Conservation (phyloP, 2,113 vertebrate genomes). For the Heterotilapia buettikoferi region DNA sequence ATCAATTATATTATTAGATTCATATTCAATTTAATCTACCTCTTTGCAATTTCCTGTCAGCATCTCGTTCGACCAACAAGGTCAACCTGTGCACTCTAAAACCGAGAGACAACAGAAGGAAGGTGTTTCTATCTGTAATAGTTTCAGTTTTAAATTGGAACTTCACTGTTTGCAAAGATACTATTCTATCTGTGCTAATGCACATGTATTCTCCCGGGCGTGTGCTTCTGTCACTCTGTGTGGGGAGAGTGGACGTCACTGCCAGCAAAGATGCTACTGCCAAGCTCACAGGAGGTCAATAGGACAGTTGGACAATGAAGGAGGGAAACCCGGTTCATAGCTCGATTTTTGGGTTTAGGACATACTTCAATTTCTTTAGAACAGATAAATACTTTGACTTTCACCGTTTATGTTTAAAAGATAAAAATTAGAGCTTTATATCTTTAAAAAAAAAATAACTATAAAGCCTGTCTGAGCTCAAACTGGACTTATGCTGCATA, state of each 20-base stretch:
- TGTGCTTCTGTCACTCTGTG: not conserved
- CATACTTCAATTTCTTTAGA: fast-evolving
- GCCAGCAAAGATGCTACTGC: not conserved
- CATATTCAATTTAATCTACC: not conserved
- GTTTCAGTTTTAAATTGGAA: not conserved
- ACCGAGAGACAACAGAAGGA: not conserved
- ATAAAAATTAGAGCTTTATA: not conserved
- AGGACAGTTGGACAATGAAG: not conserved
- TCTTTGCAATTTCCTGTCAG: not conserved
- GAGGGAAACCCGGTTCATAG: fast-evolving
- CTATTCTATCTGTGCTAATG: not conserved
- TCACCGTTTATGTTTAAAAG: fast-evolving
- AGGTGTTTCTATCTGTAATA: not conserved
- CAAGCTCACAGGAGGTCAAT: not conserved
- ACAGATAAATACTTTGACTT: not conserved
- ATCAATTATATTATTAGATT: not conserved
- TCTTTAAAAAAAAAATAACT: not conserved
- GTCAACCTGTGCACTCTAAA: not conserved
- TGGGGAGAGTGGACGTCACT: not conserved
- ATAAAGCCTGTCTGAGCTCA: fast-evolving
- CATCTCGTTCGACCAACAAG: fast-evolving
- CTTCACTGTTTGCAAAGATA: not conserved
- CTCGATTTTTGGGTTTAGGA: not conserved
- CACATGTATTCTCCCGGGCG: fast-evolving
- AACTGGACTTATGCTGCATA: not conserved